A percentile compares a stretch with the other conserved stretches of the same genome.
Conservation (phyloP, 2,888 invertebrate species). For the Chromoteleia sp. region DNA sequence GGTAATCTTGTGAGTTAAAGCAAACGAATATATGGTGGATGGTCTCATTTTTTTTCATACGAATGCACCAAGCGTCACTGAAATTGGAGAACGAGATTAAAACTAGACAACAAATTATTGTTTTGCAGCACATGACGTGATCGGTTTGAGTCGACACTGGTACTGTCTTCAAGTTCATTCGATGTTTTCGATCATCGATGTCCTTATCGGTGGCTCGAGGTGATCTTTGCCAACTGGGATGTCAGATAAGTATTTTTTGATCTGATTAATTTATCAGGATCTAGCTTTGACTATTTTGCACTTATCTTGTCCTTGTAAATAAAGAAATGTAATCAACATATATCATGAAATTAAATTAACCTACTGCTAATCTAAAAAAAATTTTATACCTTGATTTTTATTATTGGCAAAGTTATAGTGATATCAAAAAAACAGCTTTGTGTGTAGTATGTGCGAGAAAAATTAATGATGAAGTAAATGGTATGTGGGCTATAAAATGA, state of each 20-base stretch:
- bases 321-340: too few relatives aligned
- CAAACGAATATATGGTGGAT: slow-evolving; percentile 10
- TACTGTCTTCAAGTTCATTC: slow-evolving; percentile 21
- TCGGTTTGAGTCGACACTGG: slow-evolving; percentile 11
- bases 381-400: too few relatives aligned
- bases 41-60: neutral
- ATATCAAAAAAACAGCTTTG: too few relatives aligned
- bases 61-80: slow-evolving; percentile 28
- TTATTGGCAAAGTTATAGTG: too few relatives aligned
- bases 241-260: neutral
- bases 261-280: too few relatives aligned
- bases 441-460: too few relatives aligned
- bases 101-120: neutral
- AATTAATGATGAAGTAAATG: too few relatives aligned
- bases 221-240: neutral
- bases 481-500: too few relatives aligned
- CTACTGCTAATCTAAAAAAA: too few relatives aligned
- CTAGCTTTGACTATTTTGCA: too few relatives aligned
- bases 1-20: slow-evolving; percentile 5
- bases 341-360: too few relatives aligned
- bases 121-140: slow-evolving; percentile 1
- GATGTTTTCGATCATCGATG: neutral
- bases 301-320: too few relatives aligned
- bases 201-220: slow-evolving; percentile 1
- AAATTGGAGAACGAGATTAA: neutral